These are phyloP conservation scores for Sebastes hubbsi DNA, from an alignment of 2,797 vertebrate genomes.

Conservation along the genomic window DNA sequence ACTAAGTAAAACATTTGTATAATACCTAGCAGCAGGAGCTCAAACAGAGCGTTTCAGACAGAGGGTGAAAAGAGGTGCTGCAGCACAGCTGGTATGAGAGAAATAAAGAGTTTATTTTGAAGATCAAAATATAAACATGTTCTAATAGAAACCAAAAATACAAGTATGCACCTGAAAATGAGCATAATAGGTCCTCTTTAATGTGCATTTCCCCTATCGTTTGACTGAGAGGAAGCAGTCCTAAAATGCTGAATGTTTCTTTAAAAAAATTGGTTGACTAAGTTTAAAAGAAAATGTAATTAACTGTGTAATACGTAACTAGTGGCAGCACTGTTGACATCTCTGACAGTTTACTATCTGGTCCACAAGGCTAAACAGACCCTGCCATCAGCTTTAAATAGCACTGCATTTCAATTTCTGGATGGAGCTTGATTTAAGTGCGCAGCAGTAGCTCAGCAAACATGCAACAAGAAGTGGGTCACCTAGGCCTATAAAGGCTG, in stretches of 20 bases:
- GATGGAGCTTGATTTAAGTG: background rate
- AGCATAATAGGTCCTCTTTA: too few species aligned
- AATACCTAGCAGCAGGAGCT: too few species aligned
- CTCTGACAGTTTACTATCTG: background rate
- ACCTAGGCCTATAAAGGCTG: background rate
- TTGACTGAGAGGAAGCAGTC: background rate
- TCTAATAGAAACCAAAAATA: too few species aligned
- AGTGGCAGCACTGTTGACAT: background rate
- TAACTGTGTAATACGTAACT: background rate
- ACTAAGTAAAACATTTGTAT: too few species aligned
- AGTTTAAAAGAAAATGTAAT: background rate
- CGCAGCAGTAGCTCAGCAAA: constrained; percentile 3
- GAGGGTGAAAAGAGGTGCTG: too few species aligned
- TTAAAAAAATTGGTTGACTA: background rate
- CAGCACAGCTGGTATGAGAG: too few species aligned
- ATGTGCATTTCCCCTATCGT: background rate
- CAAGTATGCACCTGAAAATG: too few species aligned
- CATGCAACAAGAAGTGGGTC: constrained; percentile 22
- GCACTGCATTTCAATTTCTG: background rate
- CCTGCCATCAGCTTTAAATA: background rate
- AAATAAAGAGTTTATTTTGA: too few species aligned
- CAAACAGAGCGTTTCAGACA: too few species aligned
- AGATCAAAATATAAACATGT: background rate
- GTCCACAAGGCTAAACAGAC: background rate
- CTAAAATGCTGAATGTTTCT: background rate